These are phyloP conservation scores for Tenebrosternarchus preto DNA, from an alignment of 2,113 vertebrate species.

Conservation along the genomic window DNA sequence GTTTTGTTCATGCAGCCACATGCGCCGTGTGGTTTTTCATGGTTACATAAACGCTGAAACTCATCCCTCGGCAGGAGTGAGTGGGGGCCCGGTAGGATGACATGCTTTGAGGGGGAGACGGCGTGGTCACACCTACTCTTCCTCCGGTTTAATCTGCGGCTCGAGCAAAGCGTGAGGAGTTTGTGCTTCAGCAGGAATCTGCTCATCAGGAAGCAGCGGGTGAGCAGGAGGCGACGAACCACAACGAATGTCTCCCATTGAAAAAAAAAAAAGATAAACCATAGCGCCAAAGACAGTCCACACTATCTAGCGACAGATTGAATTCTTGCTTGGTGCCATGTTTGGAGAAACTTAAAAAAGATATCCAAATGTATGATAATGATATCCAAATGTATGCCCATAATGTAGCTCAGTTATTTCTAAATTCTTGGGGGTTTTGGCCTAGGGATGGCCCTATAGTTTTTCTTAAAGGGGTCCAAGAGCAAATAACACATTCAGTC, in stretches of 20 bases:
- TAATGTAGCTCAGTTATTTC: no score
- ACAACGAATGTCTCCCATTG: constrained; percentile 14
- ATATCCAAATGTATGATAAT: no score
- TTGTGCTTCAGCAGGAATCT: constrained; percentile 50
- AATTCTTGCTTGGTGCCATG: not conserved
- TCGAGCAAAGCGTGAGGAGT: constrained; percentile 51
- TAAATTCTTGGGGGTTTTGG: not conserved
- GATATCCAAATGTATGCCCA: no score
- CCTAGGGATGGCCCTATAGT: no score
- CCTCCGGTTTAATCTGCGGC: constrained; percentile 64
- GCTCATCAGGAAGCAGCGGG: constrained; percentile 43
- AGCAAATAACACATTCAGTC: not conserved
- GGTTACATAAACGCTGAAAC: constrained; percentile 51
- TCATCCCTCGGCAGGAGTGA: constrained; percentile 54
- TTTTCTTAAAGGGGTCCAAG: not conserved
- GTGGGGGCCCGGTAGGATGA: constrained; percentile 42
- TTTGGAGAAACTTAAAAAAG: not conserved
- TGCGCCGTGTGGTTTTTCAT: not conserved
- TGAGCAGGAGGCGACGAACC: constrained; percentile 25
- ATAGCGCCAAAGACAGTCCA: not conserved
- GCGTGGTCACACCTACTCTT: constrained; percentile 64
- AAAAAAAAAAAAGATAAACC: not conserved
- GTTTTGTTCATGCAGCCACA: constrained; percentile 1
- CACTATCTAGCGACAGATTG: not conserved
- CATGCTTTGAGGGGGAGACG: constrained; percentile 74